Conservation (phyloP, 2,113 vertebrate genomes). For the Scopus umbretta region DNA sequence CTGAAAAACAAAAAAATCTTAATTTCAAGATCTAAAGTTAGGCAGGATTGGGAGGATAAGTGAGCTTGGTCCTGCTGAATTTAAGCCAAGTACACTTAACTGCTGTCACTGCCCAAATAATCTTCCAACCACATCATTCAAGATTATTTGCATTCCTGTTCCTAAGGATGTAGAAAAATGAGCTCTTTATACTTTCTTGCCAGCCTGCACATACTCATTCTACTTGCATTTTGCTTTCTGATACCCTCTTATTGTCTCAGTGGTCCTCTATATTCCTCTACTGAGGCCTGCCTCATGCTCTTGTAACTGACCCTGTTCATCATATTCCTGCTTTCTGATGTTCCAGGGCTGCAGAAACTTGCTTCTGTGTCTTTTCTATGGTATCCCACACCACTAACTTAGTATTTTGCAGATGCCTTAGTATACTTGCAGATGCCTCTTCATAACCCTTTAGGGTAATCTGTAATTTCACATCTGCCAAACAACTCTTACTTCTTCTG, state of each 20-base stretch:
- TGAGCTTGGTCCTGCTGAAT: background rate
- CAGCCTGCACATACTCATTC: background rate
- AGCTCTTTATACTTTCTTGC: background rate
- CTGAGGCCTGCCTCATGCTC: too few relatives aligned
- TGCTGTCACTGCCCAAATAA: background rate
- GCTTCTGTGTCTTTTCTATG: background rate
- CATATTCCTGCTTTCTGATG: background rate
- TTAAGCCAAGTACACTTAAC: background rate
- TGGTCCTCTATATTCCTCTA: too few relatives aligned
- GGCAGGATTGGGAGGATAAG: background rate
- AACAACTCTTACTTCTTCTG: background rate
- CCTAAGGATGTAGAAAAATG: background rate
- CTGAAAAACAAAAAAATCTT: background rate
- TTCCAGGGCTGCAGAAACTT: background rate
- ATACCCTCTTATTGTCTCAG: background rate
- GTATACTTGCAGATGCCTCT: background rate
- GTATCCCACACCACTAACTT: background rate
- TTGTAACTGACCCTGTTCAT: background rate
- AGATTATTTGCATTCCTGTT: background rate
- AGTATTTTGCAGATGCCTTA: too few relatives aligned
- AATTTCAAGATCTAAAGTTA: background rate
- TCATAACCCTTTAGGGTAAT: background rate
- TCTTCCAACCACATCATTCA: background rate
- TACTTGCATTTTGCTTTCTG: background rate
- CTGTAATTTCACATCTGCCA: background rate